These are phyloP conservation scores for Pachliopta kotzebuea DNA, from an alignment of 2,888 invertebrate genomes.

Conservation along the genomic window DNA sequence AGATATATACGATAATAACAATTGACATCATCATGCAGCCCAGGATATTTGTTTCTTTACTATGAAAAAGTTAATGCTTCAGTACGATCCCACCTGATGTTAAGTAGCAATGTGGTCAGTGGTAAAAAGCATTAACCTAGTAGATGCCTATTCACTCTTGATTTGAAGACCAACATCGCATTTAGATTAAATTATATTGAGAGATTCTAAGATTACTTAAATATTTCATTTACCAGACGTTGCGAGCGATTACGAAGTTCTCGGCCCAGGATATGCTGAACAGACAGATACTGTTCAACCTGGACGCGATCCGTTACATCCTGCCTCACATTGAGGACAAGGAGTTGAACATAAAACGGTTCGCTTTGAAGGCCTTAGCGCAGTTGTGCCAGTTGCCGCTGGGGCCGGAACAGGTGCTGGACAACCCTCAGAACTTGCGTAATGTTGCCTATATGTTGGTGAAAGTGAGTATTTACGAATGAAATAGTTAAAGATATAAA, in stretches of 20 bases:
- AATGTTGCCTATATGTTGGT: constrained; percentile 62
- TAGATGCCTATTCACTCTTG: no score
- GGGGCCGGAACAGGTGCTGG: constrained; percentile 69
- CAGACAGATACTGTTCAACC: constrained; percentile 52
- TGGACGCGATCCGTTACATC: constrained; percentile 59
- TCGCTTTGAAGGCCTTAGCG: constrained; percentile 74
- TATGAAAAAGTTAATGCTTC: no score
- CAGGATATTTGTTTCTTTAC: no score
- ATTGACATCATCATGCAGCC: no score
- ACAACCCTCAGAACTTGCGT: constrained; percentile 56
- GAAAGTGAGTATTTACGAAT: constrained; percentile 49
- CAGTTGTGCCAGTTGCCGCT: constrained; percentile 71
- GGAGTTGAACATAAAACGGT: constrained; percentile 68
- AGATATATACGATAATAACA: no score
- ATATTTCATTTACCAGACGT: constrained; percentile 47
- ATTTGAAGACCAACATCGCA: no score
- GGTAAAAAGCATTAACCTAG: no score
- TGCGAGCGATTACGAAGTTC: constrained; percentile 71
- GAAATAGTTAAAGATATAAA: not conserved
- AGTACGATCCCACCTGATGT: no score
- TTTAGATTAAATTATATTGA: no score
- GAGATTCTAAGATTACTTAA: no score
- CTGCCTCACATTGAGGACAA: constrained; percentile 60
- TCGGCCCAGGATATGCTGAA: constrained; percentile 64
- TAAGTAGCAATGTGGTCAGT: no score